Percentiles rank a stretch among this genome's conserved stretches.
Conservation (phyloP, 2,797 vertebrate species). For the Alcedo quadribrachys region DNA sequence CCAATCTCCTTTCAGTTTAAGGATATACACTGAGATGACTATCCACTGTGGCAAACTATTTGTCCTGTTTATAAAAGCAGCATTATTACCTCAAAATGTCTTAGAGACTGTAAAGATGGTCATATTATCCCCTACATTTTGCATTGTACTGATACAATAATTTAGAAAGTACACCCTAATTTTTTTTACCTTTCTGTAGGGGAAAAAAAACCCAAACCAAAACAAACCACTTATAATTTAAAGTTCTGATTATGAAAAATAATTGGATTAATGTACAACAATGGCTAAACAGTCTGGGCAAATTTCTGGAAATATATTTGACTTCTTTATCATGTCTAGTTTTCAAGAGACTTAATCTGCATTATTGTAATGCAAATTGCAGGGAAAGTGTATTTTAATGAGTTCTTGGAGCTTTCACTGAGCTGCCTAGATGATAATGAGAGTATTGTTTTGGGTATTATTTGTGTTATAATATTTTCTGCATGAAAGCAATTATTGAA, state of each 20-base stretch:
- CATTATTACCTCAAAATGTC: not conserved
- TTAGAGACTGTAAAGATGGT: not conserved
- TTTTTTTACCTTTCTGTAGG: not conserved
- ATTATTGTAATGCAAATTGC: slow-evolving; percentile 42
- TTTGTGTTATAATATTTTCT: slow-evolving; percentile 40
- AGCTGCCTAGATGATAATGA: slow-evolving; percentile 41
- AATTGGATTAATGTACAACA: not conserved
- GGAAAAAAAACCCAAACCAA: not conserved
- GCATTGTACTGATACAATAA: not conserved
- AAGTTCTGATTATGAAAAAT: not conserved
- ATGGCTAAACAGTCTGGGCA: not conserved
- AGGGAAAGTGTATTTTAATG: slow-evolving; percentile 60
- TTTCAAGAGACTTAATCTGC: slow-evolving; percentile 55
- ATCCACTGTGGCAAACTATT: not conserved
- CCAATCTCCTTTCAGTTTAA: not conserved
- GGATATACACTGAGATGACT: not conserved
- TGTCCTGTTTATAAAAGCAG: not conserved
- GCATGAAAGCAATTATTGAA: slow-evolving; percentile 30
- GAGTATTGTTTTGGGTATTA: slow-evolving; percentile 36
- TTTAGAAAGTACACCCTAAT: not conserved
- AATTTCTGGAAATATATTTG: slow-evolving; percentile 41
- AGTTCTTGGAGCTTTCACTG: slow-evolving; percentile 36
- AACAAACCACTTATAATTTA: not conserved
- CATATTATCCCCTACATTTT: not conserved
- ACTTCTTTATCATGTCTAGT: slow-evolving; percentile 47